Evolutionary conservation across 1,140 invertebrate species (phyloP), one percentile per base, ranked within the genome.

Genomic region (Drosophila subobscura): DNA sequence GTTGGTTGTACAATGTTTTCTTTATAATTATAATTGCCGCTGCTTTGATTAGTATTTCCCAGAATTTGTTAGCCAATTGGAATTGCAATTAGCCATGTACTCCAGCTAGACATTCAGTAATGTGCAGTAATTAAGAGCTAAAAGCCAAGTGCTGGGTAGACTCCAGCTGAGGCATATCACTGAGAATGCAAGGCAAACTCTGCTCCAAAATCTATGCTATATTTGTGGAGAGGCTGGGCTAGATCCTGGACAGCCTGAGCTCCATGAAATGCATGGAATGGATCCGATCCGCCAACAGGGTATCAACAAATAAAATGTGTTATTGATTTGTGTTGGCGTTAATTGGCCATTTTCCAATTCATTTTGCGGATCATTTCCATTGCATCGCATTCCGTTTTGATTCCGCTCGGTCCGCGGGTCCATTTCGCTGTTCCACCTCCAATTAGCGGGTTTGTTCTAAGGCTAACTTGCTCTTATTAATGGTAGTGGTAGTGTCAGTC

Each of bases 301-400:
- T 51, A 61, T 44, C 8, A 23, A 41, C 14, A 41, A 66, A 58
- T 59, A 33, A 56, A 67, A 53, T 72, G 33, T 72, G 61, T 56
- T 72, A 72, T 72, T 76, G 68, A 76, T 76, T 66, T 52, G 50
- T 55, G 25, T 41, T 77, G 65, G 52, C 65, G 20, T 49, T 77
- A 77, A 77, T 77, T 75, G 59, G 46, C 42, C 37, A 37, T 37
- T 37, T 37, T 37, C 33, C 33, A 37, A 10, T 37, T 37, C 10
- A 12, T 46, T 44, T 42, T 46, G n/a, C 22, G 37, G 45, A 14
- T 44, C 47, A 44, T 46, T 46, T 14, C 33, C 42, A 42, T 52
- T 59, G 46, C 42, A 25, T 50, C 37, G 63, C 23, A 40, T 56
- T 4, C 37, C 49, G 59, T 54, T 59, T 23, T 33, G 22, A 27